A percentile compares a stretch with the other conserved stretches of the same genome.
Conservation (phyloP, 2,113 vertebrate species). For the Bujurquina vittata region DNA sequence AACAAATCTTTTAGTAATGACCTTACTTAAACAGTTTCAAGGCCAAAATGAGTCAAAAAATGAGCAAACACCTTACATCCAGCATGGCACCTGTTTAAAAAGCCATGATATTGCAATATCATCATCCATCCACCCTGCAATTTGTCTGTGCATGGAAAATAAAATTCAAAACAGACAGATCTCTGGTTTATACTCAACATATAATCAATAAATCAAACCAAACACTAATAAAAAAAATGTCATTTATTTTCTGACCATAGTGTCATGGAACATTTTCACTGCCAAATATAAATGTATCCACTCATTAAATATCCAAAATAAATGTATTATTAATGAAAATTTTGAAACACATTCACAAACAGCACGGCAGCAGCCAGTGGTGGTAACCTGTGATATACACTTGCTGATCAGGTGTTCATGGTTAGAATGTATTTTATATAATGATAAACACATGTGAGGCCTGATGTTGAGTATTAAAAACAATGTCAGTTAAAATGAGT, state of each 20-base stretch:
- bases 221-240: neutral
- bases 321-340: neutral
- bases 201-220: neutral
- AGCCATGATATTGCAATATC: neutral
- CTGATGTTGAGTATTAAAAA: neutral
- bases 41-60: neutral
- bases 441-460: neutral
- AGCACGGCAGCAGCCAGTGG: neutral
- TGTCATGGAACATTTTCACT: neutral
- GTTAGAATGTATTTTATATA: neutral
- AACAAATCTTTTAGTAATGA: neutral
- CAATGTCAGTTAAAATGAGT: slow-evolving; percentile 1
- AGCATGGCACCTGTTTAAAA: neutral
- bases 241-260: neutral
- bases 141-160: neutral
- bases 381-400: neutral
- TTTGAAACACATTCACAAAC: neutral
- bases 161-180: no score
- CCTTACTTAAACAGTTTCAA: no score
- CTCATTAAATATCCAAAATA: slow-evolving; percentile 1
- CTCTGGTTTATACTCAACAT: no score
- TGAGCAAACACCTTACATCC: neutral
- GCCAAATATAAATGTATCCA: neutral
- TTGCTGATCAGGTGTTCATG: neutral
- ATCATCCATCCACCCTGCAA: neutral